phyloP scores from a whole-genome alignment of 2,888 invertebrate genomes.

The Ditylenchus weischeri region DNA sequence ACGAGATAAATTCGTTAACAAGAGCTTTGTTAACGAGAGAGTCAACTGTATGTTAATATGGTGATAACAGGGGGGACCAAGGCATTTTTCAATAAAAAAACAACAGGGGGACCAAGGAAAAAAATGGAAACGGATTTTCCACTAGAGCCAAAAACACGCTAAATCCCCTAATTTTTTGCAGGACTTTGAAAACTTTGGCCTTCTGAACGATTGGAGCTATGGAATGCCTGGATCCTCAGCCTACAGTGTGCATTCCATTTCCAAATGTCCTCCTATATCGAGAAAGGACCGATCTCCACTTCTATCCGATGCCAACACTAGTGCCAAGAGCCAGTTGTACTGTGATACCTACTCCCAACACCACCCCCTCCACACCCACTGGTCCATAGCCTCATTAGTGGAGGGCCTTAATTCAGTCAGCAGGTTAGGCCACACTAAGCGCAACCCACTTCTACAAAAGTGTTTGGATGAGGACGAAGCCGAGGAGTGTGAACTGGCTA shows the following conservation, averaged over 20 bases:
- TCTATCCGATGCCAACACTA: neutral
- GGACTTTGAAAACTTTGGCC: conserved; percentile 8
- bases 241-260: too few species aligned
- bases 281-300: neutral
- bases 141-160: too few species aligned
- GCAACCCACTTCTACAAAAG: conserved; percentile 9
- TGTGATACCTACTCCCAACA: conserved; percentile 25
- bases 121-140: too few species aligned
- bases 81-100: too few species aligned
- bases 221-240: neutral
- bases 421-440: conserved; percentile 14
- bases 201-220: conserved; percentile 2
- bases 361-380: conserved; percentile 25
- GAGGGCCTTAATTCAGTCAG: conserved; percentile 21
- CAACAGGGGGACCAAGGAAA: too few species aligned
- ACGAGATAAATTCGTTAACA: too few species aligned
- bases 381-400: conserved; percentile 18
- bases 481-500: neutral
- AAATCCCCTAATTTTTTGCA: neutral
- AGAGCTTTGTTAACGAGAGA: too few species aligned
- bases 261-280: neutral
- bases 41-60: too few species aligned
- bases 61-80: too few species aligned
- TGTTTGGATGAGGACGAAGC: conserved; percentile 14
- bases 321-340: conserved; percentile 8